Evolutionary conservation across 2,888 invertebrate genomes (phyloP).

Genomic region (Eilema depressum): DNA sequence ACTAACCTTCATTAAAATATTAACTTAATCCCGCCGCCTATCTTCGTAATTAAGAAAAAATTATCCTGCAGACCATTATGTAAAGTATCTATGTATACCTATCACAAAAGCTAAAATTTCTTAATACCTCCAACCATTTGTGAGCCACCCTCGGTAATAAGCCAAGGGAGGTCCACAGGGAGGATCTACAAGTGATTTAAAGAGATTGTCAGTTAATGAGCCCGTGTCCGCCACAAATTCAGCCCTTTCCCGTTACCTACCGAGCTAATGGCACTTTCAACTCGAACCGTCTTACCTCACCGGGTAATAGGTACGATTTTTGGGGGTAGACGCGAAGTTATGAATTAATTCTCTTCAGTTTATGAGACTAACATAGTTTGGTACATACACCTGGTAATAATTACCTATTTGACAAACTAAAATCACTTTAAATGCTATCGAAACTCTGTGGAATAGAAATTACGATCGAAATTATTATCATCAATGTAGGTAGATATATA

Average conservation of each 20-base stretch:
- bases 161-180: slow-evolving; percentile 67
- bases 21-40: neutral
- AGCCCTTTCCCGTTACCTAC: slow-evolving; percentile 73
- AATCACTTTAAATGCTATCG: neutral
- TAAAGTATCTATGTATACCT: slow-evolving; percentile 27
- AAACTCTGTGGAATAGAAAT: neutral
- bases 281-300: slow-evolving; percentile 44
- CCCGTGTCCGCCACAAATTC: slow-evolving; percentile 75
- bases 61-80: slow-evolving; percentile 32
- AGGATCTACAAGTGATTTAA: slow-evolving; percentile 83
- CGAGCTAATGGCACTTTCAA: slow-evolving; percentile 62
- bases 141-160: slow-evolving; percentile 77
- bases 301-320: slow-evolving; percentile 23
- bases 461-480: neutral
- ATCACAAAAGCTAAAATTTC: slow-evolving; percentile 68
- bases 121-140: slow-evolving; percentile 69
- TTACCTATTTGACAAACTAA: neutral
- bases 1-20: neutral
- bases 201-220: slow-evolving; percentile 84
- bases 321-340: slow-evolving; percentile 44
- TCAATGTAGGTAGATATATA: neutral
- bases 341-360: slow-evolving; percentile 22
- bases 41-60: slow-evolving; percentile 16
- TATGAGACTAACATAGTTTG: neutral
- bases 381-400: neutral